Evolutionary conservation across 2,888 invertebrate genomes (phyloP).

Genomic region (Auanema freiburgensis): DNA sequence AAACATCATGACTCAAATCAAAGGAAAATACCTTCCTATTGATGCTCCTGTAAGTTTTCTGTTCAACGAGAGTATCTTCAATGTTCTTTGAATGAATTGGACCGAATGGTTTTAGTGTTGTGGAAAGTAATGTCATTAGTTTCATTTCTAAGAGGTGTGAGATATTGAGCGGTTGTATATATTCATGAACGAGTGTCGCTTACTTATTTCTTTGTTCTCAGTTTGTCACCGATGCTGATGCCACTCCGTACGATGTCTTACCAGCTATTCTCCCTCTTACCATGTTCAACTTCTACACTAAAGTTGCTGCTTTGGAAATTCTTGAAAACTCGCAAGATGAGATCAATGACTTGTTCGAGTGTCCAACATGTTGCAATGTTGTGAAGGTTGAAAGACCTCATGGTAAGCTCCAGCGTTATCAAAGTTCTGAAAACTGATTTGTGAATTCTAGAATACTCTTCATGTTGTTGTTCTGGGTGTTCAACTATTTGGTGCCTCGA

Average conservation of each 20-base stretch:
- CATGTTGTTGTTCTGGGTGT: constrained; percentile 32
- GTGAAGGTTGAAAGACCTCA: constrained; percentile 27
- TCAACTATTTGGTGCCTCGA: constrained; percentile 42
- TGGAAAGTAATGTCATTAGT: too few relatives aligned
- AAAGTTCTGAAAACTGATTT: too few relatives aligned
- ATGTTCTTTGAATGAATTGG: too few relatives aligned
- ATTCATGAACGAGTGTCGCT: neutral
- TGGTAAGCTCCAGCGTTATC: constrained; percentile 7
- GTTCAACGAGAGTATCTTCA: too few relatives aligned
- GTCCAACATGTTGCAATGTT: constrained; percentile 37
- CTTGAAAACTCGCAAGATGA: constrained; percentile 21
- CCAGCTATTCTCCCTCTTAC: constrained; percentile 40
- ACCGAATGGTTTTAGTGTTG: too few relatives aligned
- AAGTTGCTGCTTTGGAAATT: constrained; percentile 21
- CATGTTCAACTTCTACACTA: constrained; percentile 39
- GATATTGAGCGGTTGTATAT: neutral
- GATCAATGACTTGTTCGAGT: constrained; percentile 30
- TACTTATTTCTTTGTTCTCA: neutral
- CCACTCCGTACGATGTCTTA: constrained; percentile 34
- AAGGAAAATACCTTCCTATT: constrained; percentile 30
- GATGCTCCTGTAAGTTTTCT: constrained; percentile 23
- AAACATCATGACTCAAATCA: constrained; percentile 29
- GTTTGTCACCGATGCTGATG: constrained; percentile 30
- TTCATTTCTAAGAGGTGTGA: too few relatives aligned
- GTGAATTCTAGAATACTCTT: constrained; percentile 10